A percentile compares a stretch with the other conserved stretches of the same genome.
These are phyloP conservation scores for Anguilla japonica DNA, from an alignment of 2,113 vertebrate genomes.

Conservation along the genomic window DNA sequence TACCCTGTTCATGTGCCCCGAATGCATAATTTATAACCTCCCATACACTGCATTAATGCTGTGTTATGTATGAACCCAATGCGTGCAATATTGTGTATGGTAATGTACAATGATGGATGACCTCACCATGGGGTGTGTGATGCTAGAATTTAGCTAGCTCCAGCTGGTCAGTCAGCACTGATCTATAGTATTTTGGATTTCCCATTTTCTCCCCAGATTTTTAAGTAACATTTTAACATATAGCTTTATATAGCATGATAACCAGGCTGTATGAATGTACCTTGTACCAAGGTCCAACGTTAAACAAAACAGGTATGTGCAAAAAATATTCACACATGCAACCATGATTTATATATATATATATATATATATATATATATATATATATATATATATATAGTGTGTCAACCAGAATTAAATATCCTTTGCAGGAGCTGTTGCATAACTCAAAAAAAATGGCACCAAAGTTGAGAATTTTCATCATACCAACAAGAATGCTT, in stretches of 20 bases:
- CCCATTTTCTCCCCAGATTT: not conserved
- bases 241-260: not conserved
- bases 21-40: not conserved
- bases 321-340: not conserved
- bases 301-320: not conserved
- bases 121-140: not conserved
- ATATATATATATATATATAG: too few relatives aligned
- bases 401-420: not conserved
- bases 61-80: not conserved
- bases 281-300: too few relatives aligned
- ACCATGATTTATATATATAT: not conserved
- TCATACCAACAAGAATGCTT: not conserved
- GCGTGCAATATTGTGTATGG: not conserved
- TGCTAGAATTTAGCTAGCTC: not conserved
- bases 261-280: too few relatives aligned
- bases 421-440: not conserved
- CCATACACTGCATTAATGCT: not conserved
- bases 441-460: not conserved
- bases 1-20: not conserved
- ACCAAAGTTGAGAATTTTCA: not conserved
- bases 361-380: too few relatives aligned
- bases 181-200: not conserved
- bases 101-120: not conserved
- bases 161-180: not conserved
- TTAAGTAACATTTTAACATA: not conserved